Base-by-base conservation (phyloP, 2,113 vertebrate species). In the Paralichthys olivaceus region DNA sequence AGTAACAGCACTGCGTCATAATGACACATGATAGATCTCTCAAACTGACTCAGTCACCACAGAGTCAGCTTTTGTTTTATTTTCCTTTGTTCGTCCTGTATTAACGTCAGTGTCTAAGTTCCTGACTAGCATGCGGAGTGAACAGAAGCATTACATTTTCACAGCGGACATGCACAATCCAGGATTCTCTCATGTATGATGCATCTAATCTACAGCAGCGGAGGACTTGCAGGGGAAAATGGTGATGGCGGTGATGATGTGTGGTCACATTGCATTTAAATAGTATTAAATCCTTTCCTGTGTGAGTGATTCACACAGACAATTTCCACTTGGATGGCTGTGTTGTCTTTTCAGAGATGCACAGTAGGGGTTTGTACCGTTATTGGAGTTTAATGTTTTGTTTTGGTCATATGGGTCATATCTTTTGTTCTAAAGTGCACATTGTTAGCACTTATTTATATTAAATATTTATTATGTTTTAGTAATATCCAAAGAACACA, bases 11-110 rank as follows among this genome's bases (percentile, higher is more conserved):
- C 72, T 61, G 72, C 25, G 43, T 80, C 57, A 60, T 79, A 51
- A 86, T 77, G 69, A 75, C 70, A 61, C 65, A 65, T 73, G 65
- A 88, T 62, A 47, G 62, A 77, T 72, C 75, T 67, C 55, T 51
- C 34, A 53, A 68, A 77, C 45, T 15, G 64, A 37, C 67, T 72
- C 58, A 1, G 57, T 69, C 72, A 0, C 28, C 0, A 4, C 20
- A 4, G 20, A 54, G 65, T 47, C 60, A 59, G 74, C 34, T 29
- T 29, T 60, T 19, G 34, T 34, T 59, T 59, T 54, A 26, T 56
- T 55, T 65, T 40, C 28, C 29, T 75, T 79, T 62, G 60, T 76
- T 68, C 56, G 26, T 26, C 14, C 23, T 51, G 9, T 7, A 19
- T 51, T 40, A 19, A 70, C 49, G 77, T 85, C 40, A 47, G 47